phyloP scores from a whole-genome alignment of 2,888 invertebrate species.

The Orthosia cruda region DNA sequence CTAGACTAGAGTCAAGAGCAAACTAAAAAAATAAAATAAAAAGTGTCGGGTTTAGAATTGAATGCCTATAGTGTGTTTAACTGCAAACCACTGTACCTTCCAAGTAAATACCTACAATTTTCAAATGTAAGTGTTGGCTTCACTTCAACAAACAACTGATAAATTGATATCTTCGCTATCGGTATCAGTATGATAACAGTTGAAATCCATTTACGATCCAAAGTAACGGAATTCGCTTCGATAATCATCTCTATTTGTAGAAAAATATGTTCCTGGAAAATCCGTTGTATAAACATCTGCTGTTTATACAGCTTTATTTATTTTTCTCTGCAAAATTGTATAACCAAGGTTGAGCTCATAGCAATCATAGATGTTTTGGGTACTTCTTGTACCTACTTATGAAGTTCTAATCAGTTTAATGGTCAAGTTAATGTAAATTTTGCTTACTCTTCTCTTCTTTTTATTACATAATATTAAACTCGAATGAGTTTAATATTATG shows the following conservation, averaged over 20 bases:
- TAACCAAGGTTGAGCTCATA: neutral
- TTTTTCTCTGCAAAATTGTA: conserved; percentile 16
- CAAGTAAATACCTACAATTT: conserved; percentile 28
- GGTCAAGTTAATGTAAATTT: neutral
- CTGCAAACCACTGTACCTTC: neutral
- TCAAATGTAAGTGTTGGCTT: conserved; percentile 62
- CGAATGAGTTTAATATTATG: no score
- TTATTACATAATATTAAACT: no score
- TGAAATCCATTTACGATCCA: conserved; percentile 70
- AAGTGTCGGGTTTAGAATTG: neutral
- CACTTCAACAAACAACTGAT: conserved; percentile 76
- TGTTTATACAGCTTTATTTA: conserved; percentile 44
- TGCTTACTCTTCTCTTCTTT: no score
- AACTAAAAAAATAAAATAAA: no score
- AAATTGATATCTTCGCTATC: conserved; percentile 72
- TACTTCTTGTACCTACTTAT: conserved; percentile 1
- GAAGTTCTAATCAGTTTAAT: conserved; percentile 2
- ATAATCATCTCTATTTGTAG: conserved; percentile 64
- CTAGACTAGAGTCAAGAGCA: no score
- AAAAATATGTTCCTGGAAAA: conserved; percentile 53
- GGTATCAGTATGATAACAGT: conserved; percentile 68
- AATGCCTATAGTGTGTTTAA: neutral
- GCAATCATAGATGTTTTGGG: neutral
- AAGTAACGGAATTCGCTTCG: conserved; percentile 64
- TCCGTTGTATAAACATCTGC: conserved; percentile 14